These are phyloP conservation scores for Lontra canadensis DNA, from an alignment of 2,113 vertebrate species.

Conservation along the genomic window DNA sequence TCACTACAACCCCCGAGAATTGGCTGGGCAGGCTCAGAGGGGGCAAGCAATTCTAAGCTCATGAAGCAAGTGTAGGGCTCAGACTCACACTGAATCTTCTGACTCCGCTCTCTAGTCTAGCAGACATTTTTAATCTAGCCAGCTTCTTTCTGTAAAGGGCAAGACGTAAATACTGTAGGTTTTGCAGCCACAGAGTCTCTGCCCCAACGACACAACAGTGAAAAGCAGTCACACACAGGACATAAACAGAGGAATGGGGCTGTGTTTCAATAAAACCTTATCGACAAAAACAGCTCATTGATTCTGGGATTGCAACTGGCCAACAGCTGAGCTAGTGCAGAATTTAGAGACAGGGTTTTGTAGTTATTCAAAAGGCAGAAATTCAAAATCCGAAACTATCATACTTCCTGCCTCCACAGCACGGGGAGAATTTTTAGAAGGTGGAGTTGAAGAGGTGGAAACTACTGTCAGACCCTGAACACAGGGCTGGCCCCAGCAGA, in stretches of 20 bases:
- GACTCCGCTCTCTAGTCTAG: neutral
- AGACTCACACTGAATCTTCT: neutral
- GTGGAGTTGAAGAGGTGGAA: neutral
- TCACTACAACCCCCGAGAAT: neutral
- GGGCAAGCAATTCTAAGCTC: neutral
- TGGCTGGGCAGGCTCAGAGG: neutral
- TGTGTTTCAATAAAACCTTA: conserved; percentile 42
- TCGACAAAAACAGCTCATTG: neutral
- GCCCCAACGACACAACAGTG: neutral
- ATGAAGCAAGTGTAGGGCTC: neutral
- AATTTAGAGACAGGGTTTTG: neutral
- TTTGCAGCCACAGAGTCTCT: neutral
- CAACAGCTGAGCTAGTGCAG: neutral
- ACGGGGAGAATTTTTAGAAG: neutral
- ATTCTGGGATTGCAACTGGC: neutral
- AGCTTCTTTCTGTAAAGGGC: neutral
- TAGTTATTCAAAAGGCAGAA: neutral
- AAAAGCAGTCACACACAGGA: neutral
- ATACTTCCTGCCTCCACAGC: neutral
- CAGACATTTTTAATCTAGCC: neutral
- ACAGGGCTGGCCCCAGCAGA: neutral
- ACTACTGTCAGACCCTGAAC: neutral
- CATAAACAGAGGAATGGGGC: neutral
- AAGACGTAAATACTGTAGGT: neutral
- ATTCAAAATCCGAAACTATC: neutral